Evolutionary conservation across 1,140 invertebrate species (phyloP).

Genomic region (Leguminivora glycinivorella): DNA sequence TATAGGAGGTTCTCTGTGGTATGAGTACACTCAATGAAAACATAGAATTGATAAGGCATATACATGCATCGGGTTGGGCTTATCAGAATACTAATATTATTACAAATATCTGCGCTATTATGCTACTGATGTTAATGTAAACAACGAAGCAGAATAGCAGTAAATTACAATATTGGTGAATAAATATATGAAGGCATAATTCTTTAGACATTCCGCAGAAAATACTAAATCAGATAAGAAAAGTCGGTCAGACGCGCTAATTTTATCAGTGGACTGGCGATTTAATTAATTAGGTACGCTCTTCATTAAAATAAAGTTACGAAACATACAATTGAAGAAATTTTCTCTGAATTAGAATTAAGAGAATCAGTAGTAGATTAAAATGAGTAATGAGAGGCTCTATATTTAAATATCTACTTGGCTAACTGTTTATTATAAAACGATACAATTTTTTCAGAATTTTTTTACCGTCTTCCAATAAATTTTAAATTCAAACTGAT

Average conservation of each 20-base stretch:
- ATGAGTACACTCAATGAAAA: not conserved
- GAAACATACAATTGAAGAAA: not conserved
- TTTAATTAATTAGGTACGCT: not conserved
- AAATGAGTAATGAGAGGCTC: not conserved
- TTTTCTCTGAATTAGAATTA: not conserved
- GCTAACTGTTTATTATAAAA: too few relatives aligned
- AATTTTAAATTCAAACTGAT: too few relatives aligned
- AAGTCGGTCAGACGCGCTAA: not conserved
- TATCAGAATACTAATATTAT: not conserved
- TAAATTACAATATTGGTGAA: too few relatives aligned
- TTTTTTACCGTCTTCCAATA: too few relatives aligned
- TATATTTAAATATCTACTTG: not conserved
- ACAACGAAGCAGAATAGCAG: too few relatives aligned
- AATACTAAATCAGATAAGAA: slow-evolving; percentile 2
- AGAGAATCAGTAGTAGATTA: not conserved
- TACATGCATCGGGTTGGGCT: not conserved
- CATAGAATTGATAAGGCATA: not conserved
- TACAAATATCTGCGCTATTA: not conserved
- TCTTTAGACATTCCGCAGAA: not conserved
- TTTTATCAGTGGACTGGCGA: not conserved
- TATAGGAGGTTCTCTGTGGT: too few relatives aligned
- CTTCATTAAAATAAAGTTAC: not conserved
- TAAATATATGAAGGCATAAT: not conserved
- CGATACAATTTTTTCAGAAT: too few relatives aligned
- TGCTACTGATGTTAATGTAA: not conserved